Conservation (phyloP, 2,888 invertebrate genomes). For the Galeruca laticollis region DNA sequence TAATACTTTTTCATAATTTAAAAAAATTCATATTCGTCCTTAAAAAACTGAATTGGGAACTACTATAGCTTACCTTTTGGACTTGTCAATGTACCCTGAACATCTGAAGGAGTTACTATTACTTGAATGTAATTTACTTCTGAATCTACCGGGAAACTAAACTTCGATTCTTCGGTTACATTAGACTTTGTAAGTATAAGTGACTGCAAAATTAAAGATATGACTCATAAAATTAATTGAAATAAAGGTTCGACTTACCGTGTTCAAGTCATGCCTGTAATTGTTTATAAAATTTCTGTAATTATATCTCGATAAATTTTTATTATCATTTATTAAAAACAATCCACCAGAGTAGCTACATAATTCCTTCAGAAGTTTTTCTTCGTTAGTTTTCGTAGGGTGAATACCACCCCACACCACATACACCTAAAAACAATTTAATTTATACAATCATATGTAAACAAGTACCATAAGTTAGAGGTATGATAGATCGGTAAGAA, state of each 20-base stretch:
- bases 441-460: too few relatives aligned
- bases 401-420: slow-evolving; percentile 68
- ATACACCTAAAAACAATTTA: slow-evolving; percentile 62
- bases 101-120: slow-evolving; percentile 49
- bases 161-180: slow-evolving; percentile 51
- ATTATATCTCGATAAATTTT: slow-evolving; percentile 47
- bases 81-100: slow-evolving; percentile 49
- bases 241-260: slow-evolving; percentile 32
- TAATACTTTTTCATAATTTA: too few relatives aligned
- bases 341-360: slow-evolving; percentile 67
- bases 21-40: too few relatives aligned
- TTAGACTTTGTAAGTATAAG: slow-evolving; percentile 48
- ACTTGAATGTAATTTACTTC: slow-evolving; percentile 57
- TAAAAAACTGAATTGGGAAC: too few relatives aligned
- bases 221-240: background rate
- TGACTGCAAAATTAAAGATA: slow-evolving; percentile 47
- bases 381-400: slow-evolving; percentile 64
- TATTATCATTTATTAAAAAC: slow-evolving; percentile 61
- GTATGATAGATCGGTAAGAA: too few relatives aligned
- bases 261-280: slow-evolving; percentile 24
- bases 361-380: slow-evolving; percentile 66
- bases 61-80: slow-evolving; percentile 53
- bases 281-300: slow-evolving; percentile 43
- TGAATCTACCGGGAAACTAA: slow-evolving; percentile 66
- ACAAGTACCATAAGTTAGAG: too few relatives aligned